These are phyloP conservation scores for Eonycteris spelaea DNA, from an alignment of 2,113 vertebrate genomes.

Conservation along the genomic window DNA sequence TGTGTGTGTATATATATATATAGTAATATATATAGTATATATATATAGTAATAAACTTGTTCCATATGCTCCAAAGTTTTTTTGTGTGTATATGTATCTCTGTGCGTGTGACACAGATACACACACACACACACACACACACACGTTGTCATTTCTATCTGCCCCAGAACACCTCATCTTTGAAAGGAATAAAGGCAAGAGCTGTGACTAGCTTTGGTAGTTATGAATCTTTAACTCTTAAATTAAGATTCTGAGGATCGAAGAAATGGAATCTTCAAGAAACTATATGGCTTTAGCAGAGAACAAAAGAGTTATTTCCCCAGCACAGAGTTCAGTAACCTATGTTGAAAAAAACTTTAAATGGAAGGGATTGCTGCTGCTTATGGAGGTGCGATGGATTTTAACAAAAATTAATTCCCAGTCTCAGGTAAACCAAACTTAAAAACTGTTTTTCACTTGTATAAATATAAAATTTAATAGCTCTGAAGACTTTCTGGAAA, in stretches of 20 bases:
- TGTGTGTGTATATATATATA: background rate
- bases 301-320: background rate
- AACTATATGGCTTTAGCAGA: background rate
- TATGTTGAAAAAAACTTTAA: background rate
- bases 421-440: background rate
- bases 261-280: background rate
- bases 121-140: background rate
- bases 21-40: too few relatives aligned
- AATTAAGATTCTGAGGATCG: background rate
- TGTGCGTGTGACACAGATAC: background rate
- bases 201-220: background rate
- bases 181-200: background rate
- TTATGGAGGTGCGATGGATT: background rate
- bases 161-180: background rate
- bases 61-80: background rate
- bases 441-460: background rate
- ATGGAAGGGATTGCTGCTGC: background rate
- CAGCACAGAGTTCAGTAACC: background rate
- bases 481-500: constrained; percentile 22
- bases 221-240: background rate
- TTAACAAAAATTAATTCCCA: background rate
- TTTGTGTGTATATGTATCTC: background rate
- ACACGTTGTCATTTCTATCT: background rate
- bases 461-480: background rate
- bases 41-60: background rate